phyloP scores from a whole-genome alignment of 2,113 vertebrate genomes.

The Talpa occidentalis region DNA sequence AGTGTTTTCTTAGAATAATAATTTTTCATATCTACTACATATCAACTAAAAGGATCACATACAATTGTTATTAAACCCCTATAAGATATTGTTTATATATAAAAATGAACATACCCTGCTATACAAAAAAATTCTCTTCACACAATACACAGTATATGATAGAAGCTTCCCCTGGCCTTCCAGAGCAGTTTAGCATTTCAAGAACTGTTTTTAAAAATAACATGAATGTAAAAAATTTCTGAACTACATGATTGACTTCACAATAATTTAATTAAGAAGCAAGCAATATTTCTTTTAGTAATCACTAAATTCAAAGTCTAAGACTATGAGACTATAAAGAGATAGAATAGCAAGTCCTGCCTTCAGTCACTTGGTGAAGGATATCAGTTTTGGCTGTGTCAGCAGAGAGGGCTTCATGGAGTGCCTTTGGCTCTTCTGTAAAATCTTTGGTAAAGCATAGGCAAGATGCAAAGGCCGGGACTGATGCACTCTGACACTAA shows the following conservation, averaged over 20 bases:
- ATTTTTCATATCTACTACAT: neutral
- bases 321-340: neutral
- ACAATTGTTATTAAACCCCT: neutral
- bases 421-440: neutral
- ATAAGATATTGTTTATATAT: neutral
- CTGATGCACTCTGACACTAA: neutral
- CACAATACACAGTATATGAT: neutral
- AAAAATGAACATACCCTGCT: neutral
- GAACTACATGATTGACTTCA: neutral
- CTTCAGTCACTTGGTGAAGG: neutral
- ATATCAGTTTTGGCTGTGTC: neutral
- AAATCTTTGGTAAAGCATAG: neutral
- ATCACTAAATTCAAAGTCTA: neutral
- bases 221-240: neutral
- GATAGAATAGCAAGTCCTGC: neutral
- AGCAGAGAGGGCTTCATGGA: neutral
- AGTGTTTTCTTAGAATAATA: neutral
- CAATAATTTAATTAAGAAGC: slow-evolving; percentile 5
- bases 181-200: neutral
- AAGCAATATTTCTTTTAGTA: neutral
- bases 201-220: neutral
- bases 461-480: neutral
- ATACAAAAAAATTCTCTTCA: neutral
- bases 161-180: neutral
- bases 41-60: neutral